phyloP scores from a whole-genome alignment of 2,113 vertebrate species.

The Rutilus rutilus region DNA sequence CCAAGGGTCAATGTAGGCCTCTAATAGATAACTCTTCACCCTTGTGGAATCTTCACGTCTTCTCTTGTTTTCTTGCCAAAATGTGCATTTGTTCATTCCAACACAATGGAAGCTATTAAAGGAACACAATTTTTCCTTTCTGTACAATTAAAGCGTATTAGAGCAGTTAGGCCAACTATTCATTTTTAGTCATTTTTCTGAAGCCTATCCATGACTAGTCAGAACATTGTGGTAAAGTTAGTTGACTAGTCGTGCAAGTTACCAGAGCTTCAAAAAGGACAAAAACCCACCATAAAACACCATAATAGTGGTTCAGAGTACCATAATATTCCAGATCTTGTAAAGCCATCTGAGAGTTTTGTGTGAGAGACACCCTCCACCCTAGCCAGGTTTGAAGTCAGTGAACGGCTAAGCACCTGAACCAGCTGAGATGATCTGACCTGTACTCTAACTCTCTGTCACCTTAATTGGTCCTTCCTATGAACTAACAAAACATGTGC shows the following conservation, averaged over 20 bases:
- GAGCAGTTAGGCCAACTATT: not conserved
- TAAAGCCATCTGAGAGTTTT: not conserved
- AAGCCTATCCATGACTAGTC: not conserved
- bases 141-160: not conserved
- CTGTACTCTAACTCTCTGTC: constrained; percentile 28
- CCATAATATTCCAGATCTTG: not conserved
- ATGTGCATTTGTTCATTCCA: not conserved
- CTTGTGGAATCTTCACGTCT: not conserved
- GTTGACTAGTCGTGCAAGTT: not conserved
- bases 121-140: not conserved
- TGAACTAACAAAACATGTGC: constrained; percentile 50
- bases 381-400: not conserved
- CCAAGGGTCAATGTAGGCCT: constrained; percentile 15
- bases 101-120: not conserved
- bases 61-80: not conserved
- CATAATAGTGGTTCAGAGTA: not conserved
- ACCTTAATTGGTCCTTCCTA: constrained; percentile 32
- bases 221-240: not conserved
- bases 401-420: not conserved
- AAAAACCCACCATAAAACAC: not conserved
- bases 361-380: not conserved
- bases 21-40: constrained; percentile 9
- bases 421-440: constrained; percentile 13
- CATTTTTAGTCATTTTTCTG: not conserved
- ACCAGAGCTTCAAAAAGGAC: not conserved